A percentile compares a stretch with the other conserved stretches of the same genome.
Evolutionary conservation across 2,888 invertebrate genomes (phyloP).

Genomic region (Alviniconcha strummeri): DNA sequence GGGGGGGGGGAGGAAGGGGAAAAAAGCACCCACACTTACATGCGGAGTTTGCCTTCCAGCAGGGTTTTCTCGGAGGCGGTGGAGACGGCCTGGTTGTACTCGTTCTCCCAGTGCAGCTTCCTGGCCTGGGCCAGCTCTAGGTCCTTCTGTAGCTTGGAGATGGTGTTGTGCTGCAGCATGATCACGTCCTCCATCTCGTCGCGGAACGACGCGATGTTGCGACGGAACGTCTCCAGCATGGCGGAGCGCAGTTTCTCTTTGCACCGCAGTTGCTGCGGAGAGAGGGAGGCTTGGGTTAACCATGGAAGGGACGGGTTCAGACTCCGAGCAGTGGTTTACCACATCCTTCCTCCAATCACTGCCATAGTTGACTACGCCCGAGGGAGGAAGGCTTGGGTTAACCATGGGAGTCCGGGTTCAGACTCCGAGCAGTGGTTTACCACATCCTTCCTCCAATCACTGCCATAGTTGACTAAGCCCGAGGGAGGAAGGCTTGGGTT

Average conservation of each 20-base stretch:
- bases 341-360: no score
- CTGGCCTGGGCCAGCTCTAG: constrained; percentile 8
- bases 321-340: no score
- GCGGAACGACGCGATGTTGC: constrained; percentile 11
- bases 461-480: no score
- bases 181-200: constrained; percentile 26
- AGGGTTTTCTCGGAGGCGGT: constrained; percentile 14
- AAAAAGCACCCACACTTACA: not conserved
- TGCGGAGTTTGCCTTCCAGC: constrained; percentile 1
- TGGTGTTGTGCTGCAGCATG: constrained; percentile 30
- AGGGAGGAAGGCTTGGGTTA: no score
- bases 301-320: no score
- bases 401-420: no score
- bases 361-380: no score
- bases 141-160: constrained; percentile 30
- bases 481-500: no score
- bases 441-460: no score
- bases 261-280: constrained; percentile 8
- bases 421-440: no score
- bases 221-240: constrained; percentile 21
- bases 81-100: constrained; percentile 19
- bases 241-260: constrained; percentile 1
- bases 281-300: not conserved
- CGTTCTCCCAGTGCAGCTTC: constrained; percentile 23
- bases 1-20: no score